phyloP scores from a whole-genome alignment of 2,797 vertebrate genomes.

The Smutsia gigantea region DNA sequence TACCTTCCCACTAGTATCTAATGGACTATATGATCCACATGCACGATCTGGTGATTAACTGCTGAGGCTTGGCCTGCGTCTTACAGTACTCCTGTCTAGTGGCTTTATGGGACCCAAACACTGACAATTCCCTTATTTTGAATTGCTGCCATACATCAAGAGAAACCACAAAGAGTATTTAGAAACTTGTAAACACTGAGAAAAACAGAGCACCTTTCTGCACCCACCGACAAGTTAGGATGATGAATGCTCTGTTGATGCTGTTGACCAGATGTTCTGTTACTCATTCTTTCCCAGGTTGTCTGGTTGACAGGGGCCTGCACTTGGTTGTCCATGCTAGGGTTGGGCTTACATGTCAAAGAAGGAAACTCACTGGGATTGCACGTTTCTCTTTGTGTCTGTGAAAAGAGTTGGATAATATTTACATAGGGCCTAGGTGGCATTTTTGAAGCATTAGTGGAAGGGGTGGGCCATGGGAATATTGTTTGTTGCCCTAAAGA shows the following conservation, averaged over 20 bases:
- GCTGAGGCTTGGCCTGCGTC: slow-evolving; percentile 80
- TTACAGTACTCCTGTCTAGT: slow-evolving; percentile 72
- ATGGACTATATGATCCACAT: slow-evolving; percentile 82
- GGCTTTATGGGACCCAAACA: slow-evolving; percentile 81
- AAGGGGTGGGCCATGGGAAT: slow-evolving; percentile 73
- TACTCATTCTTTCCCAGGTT: slow-evolving; percentile 62
- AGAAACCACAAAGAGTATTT: slow-evolving; percentile 80
- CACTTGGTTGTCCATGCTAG: slow-evolving; percentile 62
- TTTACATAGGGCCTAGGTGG: slow-evolving; percentile 47
- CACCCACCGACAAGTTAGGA: slow-evolving; percentile 66
- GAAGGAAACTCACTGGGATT: slow-evolving; percentile 39
- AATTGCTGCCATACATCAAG: slow-evolving; percentile 79
- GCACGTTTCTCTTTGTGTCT: slow-evolving; percentile 62
- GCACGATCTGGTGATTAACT: slow-evolving; percentile 82
- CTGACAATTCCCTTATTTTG: slow-evolving; percentile 82
- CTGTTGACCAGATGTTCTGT: slow-evolving; percentile 60
- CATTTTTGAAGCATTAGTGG: slow-evolving; percentile 63
- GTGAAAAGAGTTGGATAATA: slow-evolving; percentile 11
- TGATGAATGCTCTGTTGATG: slow-evolving; percentile 77
- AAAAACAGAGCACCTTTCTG: slow-evolving; percentile 75
- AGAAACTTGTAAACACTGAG: slow-evolving; percentile 81
- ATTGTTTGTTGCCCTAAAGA: slow-evolving; percentile 83
- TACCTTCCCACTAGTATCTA: slow-evolving; percentile 83
- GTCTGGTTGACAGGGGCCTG: slow-evolving; percentile 59
- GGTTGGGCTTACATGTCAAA: slow-evolving; percentile 50